Conservation (phyloP, 2,113 vertebrate genomes). For the Cairina moschata region DNA sequence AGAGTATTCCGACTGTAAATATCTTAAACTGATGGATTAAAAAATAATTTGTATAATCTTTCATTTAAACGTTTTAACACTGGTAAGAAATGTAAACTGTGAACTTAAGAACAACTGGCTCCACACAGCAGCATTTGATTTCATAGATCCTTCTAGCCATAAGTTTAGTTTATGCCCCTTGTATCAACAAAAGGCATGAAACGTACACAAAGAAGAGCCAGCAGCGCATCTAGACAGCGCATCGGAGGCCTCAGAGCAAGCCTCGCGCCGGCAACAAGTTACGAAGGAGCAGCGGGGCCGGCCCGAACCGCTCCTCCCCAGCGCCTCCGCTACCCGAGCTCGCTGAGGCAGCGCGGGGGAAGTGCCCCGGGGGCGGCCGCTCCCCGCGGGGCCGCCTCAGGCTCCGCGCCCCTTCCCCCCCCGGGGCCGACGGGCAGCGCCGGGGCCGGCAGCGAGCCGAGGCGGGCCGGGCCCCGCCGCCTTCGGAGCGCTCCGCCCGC, state of each 20-base stretch:
- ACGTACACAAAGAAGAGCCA: accelerated
- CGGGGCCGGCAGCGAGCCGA: too few relatives aligned
- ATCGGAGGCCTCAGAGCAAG: not conserved
- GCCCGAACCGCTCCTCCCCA: not conserved
- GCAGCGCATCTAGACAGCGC: accelerated
- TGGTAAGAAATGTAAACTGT: not conserved
- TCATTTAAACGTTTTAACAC: not conserved
- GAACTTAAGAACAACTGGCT: not conserved
- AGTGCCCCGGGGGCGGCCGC: not conserved
- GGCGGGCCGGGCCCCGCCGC: too few relatives aligned
- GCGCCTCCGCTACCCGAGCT: too few relatives aligned
- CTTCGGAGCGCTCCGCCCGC: too few relatives aligned
- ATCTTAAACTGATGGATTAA: not conserved
- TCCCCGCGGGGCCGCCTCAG: not conserved
- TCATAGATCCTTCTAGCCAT: not conserved
- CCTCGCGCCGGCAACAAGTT: not conserved
- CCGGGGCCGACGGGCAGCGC: too few relatives aligned
- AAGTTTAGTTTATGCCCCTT: not conserved
- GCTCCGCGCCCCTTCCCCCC: not conserved
- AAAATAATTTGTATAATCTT: not conserved
- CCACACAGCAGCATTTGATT: not conserved
- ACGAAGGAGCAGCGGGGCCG: not conserved
- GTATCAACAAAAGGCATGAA: not conserved
- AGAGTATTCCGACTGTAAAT: not conserved
- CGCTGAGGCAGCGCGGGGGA: too few relatives aligned